These are phyloP conservation scores for Lepidonotus clava DNA, from an alignment of 2,888 invertebrate genomes.

Conservation along the genomic window DNA sequence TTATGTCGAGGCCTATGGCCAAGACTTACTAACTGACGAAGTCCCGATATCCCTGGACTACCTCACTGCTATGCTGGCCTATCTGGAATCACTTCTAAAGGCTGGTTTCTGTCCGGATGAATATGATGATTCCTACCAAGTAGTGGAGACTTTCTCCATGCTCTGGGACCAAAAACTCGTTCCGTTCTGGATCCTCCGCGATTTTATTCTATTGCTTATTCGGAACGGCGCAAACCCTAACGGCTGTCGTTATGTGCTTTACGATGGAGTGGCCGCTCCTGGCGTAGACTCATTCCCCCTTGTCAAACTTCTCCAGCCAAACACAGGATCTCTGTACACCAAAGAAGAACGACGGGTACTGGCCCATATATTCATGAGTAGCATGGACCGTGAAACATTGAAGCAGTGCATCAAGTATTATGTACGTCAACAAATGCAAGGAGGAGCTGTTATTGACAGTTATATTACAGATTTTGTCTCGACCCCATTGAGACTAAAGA, in stretches of 20 bases:
- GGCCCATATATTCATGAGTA: neutral
- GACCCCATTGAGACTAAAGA: neutral
- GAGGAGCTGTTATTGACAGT: neutral
- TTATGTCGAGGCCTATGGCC: neutral
- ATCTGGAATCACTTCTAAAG: neutral
- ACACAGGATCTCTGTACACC: neutral
- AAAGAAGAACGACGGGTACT: neutral
- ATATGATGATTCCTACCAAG: neutral
- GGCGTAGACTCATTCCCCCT: neutral
- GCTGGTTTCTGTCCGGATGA: neutral
- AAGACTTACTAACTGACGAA: neutral
- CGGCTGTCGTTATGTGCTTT: neutral
- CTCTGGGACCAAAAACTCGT: neutral
- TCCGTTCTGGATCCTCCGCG: neutral
- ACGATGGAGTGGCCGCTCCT: neutral
- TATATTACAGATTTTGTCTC: neutral
- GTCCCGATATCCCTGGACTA: neutral
- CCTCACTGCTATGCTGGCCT: neutral
- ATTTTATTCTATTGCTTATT: conserved; percentile 18
- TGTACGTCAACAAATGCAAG: neutral
- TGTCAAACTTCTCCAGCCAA: neutral
- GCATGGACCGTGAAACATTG: neutral
- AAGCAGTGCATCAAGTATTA: neutral
- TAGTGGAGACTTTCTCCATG: neutral
- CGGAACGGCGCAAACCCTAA: neutral